These are phyloP conservation scores for Drepana arcuata DNA, from an alignment of 1,140 invertebrate genomes.

Conservation along the genomic window DNA sequence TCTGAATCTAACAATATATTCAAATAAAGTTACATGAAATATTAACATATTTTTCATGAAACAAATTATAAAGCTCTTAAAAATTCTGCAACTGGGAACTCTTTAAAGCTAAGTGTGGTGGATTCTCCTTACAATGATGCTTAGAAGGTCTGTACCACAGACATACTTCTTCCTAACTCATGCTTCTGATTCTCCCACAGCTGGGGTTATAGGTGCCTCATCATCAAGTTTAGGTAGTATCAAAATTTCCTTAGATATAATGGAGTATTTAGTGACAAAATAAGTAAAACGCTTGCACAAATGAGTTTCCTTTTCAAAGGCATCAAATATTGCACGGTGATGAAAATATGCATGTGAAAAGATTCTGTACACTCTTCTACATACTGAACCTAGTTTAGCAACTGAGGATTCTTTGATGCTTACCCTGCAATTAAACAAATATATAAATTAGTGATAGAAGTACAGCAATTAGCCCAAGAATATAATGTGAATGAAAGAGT, in stretches of 20 bases:
- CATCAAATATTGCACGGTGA: conserved; percentile 96
- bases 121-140: no score
- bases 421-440: conserved; percentile 79
- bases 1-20: no score
- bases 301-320: conserved; percentile 97
- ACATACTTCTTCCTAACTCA: no score
- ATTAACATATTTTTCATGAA: no score
- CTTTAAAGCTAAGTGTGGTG: no score
- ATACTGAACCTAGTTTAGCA: conserved; percentile 97
- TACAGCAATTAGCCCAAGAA: no score
- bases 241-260: conserved; percentile 98
- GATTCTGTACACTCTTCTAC: conserved; percentile 98
- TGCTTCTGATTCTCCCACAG: conserved; percentile 82
- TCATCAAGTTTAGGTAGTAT: conserved; percentile 96
- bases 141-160: no score
- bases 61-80: no score
- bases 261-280: conserved; percentile 98
- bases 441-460: conserved; percentile 1
- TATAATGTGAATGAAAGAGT: no score
- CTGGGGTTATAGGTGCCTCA: conserved; percentile 61
- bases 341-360: conserved; percentile 99
- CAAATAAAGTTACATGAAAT: no score
- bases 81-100: no score
- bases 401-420: conserved; percentile 99
- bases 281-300: conserved; percentile 97